Conservation (phyloP, 2,113 vertebrate species). For the Tachysurus fulvidraco region DNA sequence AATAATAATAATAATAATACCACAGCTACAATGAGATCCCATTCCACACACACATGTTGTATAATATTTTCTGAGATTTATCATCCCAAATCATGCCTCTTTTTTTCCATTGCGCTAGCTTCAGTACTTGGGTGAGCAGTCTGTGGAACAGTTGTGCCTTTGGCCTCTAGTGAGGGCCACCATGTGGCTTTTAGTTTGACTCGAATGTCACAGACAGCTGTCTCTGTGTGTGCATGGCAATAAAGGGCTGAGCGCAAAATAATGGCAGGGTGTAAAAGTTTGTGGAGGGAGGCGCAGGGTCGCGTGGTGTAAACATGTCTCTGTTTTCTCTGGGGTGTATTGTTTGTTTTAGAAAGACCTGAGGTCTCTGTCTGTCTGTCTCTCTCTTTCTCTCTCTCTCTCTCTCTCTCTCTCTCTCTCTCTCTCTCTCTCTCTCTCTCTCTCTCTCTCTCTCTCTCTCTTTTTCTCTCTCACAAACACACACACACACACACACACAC, state of each 20-base stretch:
- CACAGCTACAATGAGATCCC: background rate
- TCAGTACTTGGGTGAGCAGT: constrained; percentile 2
- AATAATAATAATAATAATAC: background rate
- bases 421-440: constrained; percentile 10
- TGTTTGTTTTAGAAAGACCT: constrained; percentile 48
- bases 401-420: background rate
- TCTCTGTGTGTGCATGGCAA: background rate
- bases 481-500: too few species aligned
- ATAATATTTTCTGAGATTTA: background rate
- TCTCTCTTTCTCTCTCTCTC: background rate
- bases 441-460: too few species aligned
- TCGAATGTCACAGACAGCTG: background rate
- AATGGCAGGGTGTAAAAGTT: constrained; percentile 17
- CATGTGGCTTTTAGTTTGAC: constrained; percentile 10
- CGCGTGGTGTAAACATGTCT: constrained; percentile 33
- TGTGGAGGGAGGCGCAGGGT: constrained; percentile 7
- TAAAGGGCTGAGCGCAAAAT: constrained; percentile 18
- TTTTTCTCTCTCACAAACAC: too few species aligned
- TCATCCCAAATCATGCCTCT: background rate
- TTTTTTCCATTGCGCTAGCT: background rate
- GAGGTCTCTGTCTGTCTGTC: background rate
- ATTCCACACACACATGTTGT: background rate
- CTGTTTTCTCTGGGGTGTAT: constrained; percentile 39
- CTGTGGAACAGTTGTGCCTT: background rate
- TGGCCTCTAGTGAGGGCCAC: background rate